These are phyloP conservation scores for Cherax destructor DNA, from an alignment of 1,140 invertebrate species.

Conservation along the genomic window DNA sequence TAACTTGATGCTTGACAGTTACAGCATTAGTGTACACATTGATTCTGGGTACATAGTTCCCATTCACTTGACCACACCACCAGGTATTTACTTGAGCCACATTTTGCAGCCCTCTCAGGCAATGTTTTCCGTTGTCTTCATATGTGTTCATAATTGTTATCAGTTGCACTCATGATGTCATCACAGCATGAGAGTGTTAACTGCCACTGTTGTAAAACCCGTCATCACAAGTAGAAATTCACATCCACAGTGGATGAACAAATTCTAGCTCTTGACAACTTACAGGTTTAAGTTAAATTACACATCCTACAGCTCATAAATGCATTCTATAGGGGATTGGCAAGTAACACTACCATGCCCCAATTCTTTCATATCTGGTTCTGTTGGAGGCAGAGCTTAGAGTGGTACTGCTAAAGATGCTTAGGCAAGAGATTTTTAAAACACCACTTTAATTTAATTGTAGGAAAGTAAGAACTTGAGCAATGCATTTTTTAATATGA, in stretches of 20 bases:
- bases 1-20: not conserved
- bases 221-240: conserved; percentile 53
- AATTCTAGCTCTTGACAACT: conserved; percentile 35
- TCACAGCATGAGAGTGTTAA: conserved; percentile 68
- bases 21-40: not conserved
- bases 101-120: conserved; percentile 54
- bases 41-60: not conserved
- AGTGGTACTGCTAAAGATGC: conserved; percentile 52
- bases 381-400: conserved; percentile 63
- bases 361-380: conserved; percentile 58
- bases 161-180: conserved; percentile 65
- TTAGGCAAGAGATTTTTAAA: conserved; percentile 47
- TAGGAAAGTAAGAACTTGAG: conserved; percentile 24
- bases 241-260: not conserved
- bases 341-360: conserved; percentile 65
- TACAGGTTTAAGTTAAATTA: not conserved
- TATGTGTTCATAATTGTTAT: conserved; percentile 73
- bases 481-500: conserved; percentile 29
- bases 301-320: conserved; percentile 20
- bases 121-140: conserved; percentile 73
- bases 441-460: conserved; percentile 46
- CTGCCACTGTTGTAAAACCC: conserved; percentile 23
- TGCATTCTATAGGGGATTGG: conserved; percentile 35
- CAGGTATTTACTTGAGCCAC: conserved; percentile 68
- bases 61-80: conserved; percentile 59